Evolutionary conservation across 1,140 invertebrate genomes (phyloP).

Genomic region (Zaprionus ghesquierei): DNA sequence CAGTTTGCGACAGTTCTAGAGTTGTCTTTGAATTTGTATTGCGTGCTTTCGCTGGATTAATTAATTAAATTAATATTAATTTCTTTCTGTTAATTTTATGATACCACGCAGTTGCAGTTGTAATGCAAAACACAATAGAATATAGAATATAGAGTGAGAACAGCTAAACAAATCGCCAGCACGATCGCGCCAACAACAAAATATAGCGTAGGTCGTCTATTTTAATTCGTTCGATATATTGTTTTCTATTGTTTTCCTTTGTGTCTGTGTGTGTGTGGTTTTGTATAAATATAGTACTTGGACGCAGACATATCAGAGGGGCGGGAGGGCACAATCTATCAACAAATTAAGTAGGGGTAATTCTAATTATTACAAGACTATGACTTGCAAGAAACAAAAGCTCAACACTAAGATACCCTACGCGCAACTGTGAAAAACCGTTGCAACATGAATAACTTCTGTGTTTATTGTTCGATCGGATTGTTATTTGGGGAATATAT

Average conservation of each 20-base stretch:
- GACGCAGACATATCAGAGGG: too few species aligned
- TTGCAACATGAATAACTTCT: too few species aligned
- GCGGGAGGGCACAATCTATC: too few species aligned
- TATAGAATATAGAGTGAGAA: not conserved
- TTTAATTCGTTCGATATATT: not conserved
- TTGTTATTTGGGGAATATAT: too few species aligned
- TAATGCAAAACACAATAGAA: not conserved
- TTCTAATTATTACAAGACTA: too few species aligned
- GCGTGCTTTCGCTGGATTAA: not conserved
- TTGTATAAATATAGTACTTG: not conserved
- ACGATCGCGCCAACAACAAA: not conserved
- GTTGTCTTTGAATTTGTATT: not conserved
- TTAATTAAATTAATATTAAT: not conserved
- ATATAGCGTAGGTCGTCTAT: not conserved
- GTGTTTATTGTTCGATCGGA: too few species aligned
- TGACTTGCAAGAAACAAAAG: too few species aligned
- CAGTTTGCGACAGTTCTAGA: not conserved
- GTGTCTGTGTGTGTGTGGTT: not conserved
- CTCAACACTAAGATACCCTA: too few species aligned
- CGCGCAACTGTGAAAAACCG: too few species aligned
- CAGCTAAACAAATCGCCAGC: not conserved
- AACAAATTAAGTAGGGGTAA: not conserved
- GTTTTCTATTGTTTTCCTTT: not conserved
- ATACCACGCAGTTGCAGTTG: not conserved
- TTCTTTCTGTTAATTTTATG: not conserved